These are phyloP conservation scores for Drosophila suboccidentalis DNA, from an alignment of 2,888 invertebrate genomes.

Conservation along the genomic window DNA sequence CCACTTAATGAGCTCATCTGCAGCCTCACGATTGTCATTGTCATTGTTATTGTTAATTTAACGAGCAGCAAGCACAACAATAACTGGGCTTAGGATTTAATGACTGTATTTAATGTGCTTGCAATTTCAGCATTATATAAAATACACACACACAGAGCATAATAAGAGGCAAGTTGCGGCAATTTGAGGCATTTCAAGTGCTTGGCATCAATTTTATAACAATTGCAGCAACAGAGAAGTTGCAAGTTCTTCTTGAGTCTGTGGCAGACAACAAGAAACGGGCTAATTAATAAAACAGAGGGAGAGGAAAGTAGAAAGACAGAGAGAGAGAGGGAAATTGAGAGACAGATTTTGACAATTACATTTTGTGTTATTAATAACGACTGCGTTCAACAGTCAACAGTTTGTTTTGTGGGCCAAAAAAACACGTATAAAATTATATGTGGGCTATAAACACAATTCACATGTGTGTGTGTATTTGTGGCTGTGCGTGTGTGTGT, in stretches of 20 bases:
- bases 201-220: constrained; percentile 22
- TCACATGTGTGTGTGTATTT: background rate
- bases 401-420: constrained; percentile 50
- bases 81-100: constrained; percentile 47
- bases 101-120: constrained; percentile 55
- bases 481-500: background rate
- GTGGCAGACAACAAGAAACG: constrained; percentile 13
- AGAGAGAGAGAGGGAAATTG: background rate
- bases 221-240: constrained; percentile 1
- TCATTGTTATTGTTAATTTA: constrained; percentile 35
- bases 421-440: constrained; percentile 14
- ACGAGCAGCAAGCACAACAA: constrained; percentile 35
- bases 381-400: constrained; percentile 53
- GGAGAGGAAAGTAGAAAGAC: background rate
- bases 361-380: constrained; percentile 55
- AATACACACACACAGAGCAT: background rate
- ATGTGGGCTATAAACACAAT: constrained; percentile 17
- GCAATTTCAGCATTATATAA: constrained; percentile 28
- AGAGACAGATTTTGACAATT: constrained; percentile 43
- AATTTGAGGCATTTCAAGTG: constrained; percentile 15
- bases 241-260: constrained; percentile 12
- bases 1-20: constrained; percentile 34
- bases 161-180: background rate
- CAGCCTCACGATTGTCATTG: constrained; percentile 31
- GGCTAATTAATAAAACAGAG: constrained; percentile 32